Conservation (phyloP, 2,113 vertebrate species). For the Neodon shergylaensis region DNA sequence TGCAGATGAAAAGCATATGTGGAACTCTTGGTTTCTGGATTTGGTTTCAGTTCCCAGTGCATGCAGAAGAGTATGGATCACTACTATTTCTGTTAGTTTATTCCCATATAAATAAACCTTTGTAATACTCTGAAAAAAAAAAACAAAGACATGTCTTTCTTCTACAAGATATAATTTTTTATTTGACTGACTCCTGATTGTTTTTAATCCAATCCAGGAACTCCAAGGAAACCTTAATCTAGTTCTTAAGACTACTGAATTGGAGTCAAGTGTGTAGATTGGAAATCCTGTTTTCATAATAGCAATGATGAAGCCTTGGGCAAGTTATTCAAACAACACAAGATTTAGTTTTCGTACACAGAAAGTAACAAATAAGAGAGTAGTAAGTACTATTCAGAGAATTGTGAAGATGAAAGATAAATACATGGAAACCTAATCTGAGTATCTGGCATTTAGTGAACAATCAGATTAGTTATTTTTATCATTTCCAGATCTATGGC, state of each 20-base stretch:
- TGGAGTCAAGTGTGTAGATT: conserved; percentile 44
- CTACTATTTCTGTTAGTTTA: too few species aligned
- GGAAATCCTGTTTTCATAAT: conserved; percentile 39
- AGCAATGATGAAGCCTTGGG: conserved; percentile 13
- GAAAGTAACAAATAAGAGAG: conserved; percentile 36
- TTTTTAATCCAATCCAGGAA: conserved; percentile 27
- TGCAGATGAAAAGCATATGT: too few species aligned
- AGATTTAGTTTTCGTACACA: conserved; percentile 56
- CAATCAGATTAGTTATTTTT: conserved; percentile 46
- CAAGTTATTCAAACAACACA: conserved; percentile 48
- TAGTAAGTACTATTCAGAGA: conserved; percentile 25
- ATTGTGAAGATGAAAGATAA: conserved; percentile 58
- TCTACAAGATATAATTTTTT: conserved; percentile 56
- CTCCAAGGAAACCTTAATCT: conserved; percentile 38
- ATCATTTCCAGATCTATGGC: conserved; percentile 1
- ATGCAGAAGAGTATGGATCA: too few species aligned
- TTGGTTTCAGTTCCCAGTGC: too few species aligned
- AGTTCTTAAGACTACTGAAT: conserved; percentile 53
- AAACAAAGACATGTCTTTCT: conserved; percentile 19
- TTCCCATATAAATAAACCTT: too few species aligned
- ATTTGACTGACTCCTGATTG: conserved; percentile 46
- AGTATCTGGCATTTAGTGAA: conserved; percentile 32
- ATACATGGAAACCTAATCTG: conserved; percentile 50
- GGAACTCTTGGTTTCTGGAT: too few species aligned
- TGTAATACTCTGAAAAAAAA: too few species aligned